A percentile compares a stretch with the other conserved stretches of the same genome.
These are phyloP conservation scores for Andricus curvator DNA, from an alignment of 2,888 invertebrate genomes.

Conservation along the genomic window DNA sequence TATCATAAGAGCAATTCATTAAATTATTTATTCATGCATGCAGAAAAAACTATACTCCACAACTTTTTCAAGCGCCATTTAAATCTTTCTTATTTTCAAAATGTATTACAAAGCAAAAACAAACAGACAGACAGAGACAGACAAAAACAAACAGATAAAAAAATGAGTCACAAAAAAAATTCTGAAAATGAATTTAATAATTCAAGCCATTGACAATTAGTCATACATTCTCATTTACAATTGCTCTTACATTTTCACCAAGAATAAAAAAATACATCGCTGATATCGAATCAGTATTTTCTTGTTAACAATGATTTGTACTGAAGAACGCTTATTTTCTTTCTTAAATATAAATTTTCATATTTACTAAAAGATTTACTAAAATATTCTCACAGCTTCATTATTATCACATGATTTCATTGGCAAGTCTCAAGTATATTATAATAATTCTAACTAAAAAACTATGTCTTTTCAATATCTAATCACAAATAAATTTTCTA, in stretches of 20 bases:
- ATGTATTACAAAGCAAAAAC: too few relatives aligned
- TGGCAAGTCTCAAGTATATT: not conserved
- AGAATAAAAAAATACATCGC: not conserved
- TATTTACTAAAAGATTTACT: conserved; percentile 4
- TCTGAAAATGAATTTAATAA: conserved; percentile 31
- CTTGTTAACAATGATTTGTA: not conserved
- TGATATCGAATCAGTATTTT: not conserved
- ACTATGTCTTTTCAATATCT: not conserved
- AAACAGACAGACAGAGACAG: not conserved
- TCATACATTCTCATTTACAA: conserved; percentile 19
- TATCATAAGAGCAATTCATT: not conserved
- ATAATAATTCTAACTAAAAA: not conserved
- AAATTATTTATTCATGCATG: conserved; percentile 4
- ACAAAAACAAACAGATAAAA: conserved; percentile 12
- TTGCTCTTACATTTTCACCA: conserved; percentile 1
- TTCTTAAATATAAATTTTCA: conserved; percentile 1
- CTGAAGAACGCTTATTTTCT: not conserved
- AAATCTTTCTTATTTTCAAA: too few relatives aligned
- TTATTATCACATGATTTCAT: conserved; percentile 25
- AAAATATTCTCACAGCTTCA: not conserved
- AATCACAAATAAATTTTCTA: not conserved
- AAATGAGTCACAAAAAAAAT: conserved; percentile 30
- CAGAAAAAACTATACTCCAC: not conserved
- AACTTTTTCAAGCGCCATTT: too few relatives aligned
- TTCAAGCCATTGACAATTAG: conserved; percentile 25